Evolutionary conservation across 2,113 vertebrate genomes (phyloP).

Genomic region (Cyrtonyx montezumae): DNA sequence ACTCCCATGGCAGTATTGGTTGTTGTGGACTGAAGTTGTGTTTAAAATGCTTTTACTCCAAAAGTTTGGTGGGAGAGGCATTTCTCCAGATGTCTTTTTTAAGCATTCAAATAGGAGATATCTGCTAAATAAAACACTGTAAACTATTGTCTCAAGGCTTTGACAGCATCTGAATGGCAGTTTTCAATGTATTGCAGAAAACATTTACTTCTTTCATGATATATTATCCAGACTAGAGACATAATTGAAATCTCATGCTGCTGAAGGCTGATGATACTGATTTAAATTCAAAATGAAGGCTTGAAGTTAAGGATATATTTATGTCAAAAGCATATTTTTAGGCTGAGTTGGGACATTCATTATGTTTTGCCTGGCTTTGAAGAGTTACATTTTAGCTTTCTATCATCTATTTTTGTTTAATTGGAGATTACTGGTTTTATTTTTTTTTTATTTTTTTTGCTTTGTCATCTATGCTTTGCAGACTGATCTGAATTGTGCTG

Average conservation of each 20-base stretch:
- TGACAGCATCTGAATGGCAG: not conserved
- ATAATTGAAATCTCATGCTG: not conserved
- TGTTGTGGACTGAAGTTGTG: rapidly evolving
- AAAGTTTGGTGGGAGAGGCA: not conserved
- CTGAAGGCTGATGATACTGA: not conserved
- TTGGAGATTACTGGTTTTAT: no score
- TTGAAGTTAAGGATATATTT: not conserved
- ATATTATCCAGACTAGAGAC: not conserved
- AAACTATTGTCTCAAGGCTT: not conserved
- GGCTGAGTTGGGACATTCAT: not conserved
- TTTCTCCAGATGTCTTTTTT: not conserved
- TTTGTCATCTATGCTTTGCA: not conserved
- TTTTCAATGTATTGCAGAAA: not conserved
- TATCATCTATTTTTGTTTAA: not conserved
- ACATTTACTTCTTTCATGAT: not conserved
- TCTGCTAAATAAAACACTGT: not conserved
- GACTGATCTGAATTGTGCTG: not conserved
- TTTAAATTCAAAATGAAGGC: not conserved
- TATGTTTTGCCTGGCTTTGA: not conserved
- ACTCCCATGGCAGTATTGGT: not conserved
- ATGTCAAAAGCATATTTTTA: not conserved
- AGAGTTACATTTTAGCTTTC: not conserved
- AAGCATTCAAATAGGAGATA: not conserved
- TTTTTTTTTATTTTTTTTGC: not conserved
- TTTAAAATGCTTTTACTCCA: not conserved